phyloP scores from a whole-genome alignment of 2,888 invertebrate species.

The Himalopsyche japonica region DNA sequence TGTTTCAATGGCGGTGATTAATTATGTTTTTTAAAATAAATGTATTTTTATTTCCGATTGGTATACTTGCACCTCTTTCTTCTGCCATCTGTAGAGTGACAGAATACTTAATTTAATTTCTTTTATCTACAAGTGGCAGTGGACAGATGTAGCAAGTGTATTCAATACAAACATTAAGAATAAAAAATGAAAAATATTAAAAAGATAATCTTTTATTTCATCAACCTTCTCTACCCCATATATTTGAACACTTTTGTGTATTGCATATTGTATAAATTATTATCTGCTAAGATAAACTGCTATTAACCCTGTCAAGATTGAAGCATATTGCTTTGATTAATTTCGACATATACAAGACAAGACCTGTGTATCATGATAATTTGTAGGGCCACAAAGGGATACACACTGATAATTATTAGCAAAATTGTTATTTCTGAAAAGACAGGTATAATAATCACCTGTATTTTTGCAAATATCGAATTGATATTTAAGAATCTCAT shows the following conservation, averaged over 20 bases:
- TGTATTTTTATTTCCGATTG: slow-evolving; percentile 27
- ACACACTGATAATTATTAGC: no score
- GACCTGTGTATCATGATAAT: no score
- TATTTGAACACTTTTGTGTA: neutral
- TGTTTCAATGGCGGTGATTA: slow-evolving; percentile 15
- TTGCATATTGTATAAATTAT: no score
- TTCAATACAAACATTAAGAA: slow-evolving; percentile 34
- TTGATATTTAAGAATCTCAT: no score
- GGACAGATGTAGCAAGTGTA: neutral
- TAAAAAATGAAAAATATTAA: slow-evolving; percentile 34
- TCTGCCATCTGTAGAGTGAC: neutral
- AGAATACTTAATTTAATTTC: neutral
- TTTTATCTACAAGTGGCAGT: neutral
- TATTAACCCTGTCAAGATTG: no score
- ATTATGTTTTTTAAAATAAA: slow-evolving; percentile 24
- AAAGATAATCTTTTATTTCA: slow-evolving; percentile 4
- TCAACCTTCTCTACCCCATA: neutral
- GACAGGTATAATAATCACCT: no score
- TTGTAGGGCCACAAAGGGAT: no score
- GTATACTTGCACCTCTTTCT: neutral
- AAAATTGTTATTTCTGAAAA: no score
- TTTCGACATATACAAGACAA: no score
- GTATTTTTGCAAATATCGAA: no score
- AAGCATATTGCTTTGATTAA: no score
- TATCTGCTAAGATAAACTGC: no score